Base-by-base conservation (phyloP, 1,140 invertebrate species). In the Drosophila kurseongensis region DNA sequence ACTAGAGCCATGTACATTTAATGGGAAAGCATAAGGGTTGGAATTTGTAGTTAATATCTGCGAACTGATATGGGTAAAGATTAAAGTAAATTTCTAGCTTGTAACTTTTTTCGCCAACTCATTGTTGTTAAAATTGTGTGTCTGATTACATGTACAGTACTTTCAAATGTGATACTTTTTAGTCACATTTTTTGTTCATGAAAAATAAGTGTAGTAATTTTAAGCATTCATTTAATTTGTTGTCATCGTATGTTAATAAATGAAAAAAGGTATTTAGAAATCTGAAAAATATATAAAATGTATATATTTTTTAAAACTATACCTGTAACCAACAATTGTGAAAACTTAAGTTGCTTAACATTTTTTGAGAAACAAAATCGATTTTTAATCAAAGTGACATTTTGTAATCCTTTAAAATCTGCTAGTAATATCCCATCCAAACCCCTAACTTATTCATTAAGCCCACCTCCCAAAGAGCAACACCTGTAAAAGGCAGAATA, bases 401-500 rank as follows among this genome's bases (percentile, higher is more conserved):
- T 32, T 32, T 1, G 7, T 18, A 18, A 27, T 18, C 23, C 7
- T 7, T 6, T 32, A 9, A 51, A 7, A 18, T 12, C n/a, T 27
- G 12, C 9, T 12, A 35, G 13, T 35, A 57, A 58, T 42, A 9
- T 12, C 8, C 16, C 9, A 10, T 7, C 60, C 45, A 57, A 75
- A 29, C 29, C n/a, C 36, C 60, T 16, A 40, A 66, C 50, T 58
- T 32, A 52, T 75, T 40, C 47, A 45, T 23, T 10, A 42, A 45
- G 42, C 60, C 40, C 60, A 52, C 41, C 50, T 41, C n/a, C 8
- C 12, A 27, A 51, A 75, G 72, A 56, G 69, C 68, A 75, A 58
- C 61, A 58, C 47, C 45, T 63, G 65, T 52, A 45, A 44, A 68
- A 52, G 45, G n/a, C 42, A 42, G 16, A 68, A 66, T 66, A 68